phyloP scores from a whole-genome alignment of 2,113 vertebrate genomes.

The Thermophis baileyi region DNA sequence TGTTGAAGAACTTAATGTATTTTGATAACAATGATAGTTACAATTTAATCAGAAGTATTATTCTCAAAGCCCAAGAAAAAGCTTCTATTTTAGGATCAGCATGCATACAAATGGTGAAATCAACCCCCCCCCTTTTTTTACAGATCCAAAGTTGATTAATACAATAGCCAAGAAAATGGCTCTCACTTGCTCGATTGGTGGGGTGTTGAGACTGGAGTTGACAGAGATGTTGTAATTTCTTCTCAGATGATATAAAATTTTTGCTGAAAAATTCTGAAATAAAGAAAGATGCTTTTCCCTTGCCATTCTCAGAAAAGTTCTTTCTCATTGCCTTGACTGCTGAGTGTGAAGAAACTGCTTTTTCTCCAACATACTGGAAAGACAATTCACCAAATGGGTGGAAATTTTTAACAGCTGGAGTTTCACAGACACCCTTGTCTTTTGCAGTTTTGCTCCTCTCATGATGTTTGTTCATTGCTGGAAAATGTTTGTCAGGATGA shows the following conservation, averaged over 20 bases:
- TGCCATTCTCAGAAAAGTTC: neutral
- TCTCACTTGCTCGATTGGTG: constrained; percentile 24
- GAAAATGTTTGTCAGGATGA: constrained; percentile 10
- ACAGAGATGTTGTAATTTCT: neutral
- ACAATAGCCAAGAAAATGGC: neutral
- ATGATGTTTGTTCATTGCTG: neutral
- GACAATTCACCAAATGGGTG: neutral
- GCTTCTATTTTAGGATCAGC: neutral
- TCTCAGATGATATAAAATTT: neutral
- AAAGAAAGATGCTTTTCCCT: neutral
- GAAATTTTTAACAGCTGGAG: neutral
- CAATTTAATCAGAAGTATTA: neutral
- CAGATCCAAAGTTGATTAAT: neutral
- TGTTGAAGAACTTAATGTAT: neutral
- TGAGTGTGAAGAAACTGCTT: neutral
- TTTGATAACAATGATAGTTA: neutral
- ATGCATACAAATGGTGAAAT: neutral
- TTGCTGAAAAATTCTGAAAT: constrained; percentile 23
- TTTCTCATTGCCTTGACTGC: neutral
- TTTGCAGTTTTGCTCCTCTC: neutral
- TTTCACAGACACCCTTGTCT: neutral
- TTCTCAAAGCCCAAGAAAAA: neutral
- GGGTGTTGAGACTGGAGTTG: neutral
- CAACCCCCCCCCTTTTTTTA: neutral
- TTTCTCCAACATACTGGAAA: neutral